Base-by-base conservation (phyloP, 1,140 invertebrate species). In the Hylaeus anthracinus region DNA sequence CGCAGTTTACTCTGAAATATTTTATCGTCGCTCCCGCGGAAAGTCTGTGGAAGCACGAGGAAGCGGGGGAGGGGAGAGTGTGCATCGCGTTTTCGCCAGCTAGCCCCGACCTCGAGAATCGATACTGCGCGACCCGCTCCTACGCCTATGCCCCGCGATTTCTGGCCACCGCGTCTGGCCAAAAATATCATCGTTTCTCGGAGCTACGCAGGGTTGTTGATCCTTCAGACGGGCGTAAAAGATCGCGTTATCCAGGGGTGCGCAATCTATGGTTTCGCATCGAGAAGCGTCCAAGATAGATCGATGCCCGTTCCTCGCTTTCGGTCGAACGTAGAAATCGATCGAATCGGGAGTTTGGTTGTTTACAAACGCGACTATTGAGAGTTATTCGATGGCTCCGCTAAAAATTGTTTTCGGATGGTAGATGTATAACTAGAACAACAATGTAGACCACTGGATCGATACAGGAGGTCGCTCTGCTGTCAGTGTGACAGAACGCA, bases 191-290 rank as follows among this genome's bases (percentile, higher is more conserved):
- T 10, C 9, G 45, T 48, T 8, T 58, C 55, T 26, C 71, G 9
- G 55, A 41, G 26, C 10, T 63, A 48, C 45, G 43, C 64, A 43
- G 65, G 81, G 81, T 79, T 83, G 77, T 74, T 80, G 81, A 80
- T 80, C 81, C 65, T 70, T 5, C 48, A n/a, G 48, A 72, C 76
- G 51, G 26, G n/a, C 26, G 26, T 26, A 26, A 26, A 37, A 26
- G n/a, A 55, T 53, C 67, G 58, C 9, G 15, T 4, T 12, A 63
- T 41, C 39, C 37, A 26, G 26, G 26, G 26, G 26, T 26, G 26
- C 26, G 26, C 26, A 26, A 26, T 26, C 26, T 26, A 26, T 26
- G 26, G 26, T 26, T 26, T 26, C 26, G 26, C 26, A 26, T 26
- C 26, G 26, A 26, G 26, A 26, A 26, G 26, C 26, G 26, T 26